A percentile compares a stretch with the other conserved stretches of the same genome.
These are phyloP conservation scores for Eriosoma lanigerum DNA, from an alignment of 1,140 invertebrate species.

Conservation along the genomic window DNA sequence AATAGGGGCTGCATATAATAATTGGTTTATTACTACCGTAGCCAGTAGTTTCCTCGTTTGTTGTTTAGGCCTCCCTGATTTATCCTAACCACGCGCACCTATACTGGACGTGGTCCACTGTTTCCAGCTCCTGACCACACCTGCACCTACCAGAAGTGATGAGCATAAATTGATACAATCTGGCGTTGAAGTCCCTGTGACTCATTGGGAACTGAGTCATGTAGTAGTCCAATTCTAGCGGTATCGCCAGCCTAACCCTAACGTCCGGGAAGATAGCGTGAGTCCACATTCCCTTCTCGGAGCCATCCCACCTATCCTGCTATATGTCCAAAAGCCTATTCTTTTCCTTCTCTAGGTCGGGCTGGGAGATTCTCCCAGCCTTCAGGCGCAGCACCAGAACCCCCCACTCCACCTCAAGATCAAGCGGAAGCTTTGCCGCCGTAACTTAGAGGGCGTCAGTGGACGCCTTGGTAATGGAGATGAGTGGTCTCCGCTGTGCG, in stretches of 20 bases:
- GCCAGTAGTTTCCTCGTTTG: too few species aligned
- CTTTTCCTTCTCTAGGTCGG: too few species aligned
- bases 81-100: too few species aligned
- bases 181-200: not conserved
- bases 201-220: rapidly evolving
- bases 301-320: not conserved
- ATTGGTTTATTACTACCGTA: too few species aligned
- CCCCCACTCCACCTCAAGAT: not conserved
- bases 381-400: not conserved
- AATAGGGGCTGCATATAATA: too few species aligned
- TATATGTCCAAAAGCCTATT: not conserved
- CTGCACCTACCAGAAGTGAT: too few species aligned
- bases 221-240: not conserved
- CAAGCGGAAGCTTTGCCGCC: not conserved
- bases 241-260: rapidly evolving
- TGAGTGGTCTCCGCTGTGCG: not conserved
- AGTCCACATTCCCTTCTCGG: not conserved
- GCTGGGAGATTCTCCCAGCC: rapidly evolving
- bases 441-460: not conserved
- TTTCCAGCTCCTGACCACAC: too few species aligned
- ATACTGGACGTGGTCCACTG: too few species aligned
- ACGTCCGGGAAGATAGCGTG: not conserved
- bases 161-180: not conserved
- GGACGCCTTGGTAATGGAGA: not conserved
- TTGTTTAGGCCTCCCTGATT: too few species aligned